Evolutionary conservation across 2,113 vertebrate species (phyloP).

Genomic region (Eurystomus gularis): DNA sequence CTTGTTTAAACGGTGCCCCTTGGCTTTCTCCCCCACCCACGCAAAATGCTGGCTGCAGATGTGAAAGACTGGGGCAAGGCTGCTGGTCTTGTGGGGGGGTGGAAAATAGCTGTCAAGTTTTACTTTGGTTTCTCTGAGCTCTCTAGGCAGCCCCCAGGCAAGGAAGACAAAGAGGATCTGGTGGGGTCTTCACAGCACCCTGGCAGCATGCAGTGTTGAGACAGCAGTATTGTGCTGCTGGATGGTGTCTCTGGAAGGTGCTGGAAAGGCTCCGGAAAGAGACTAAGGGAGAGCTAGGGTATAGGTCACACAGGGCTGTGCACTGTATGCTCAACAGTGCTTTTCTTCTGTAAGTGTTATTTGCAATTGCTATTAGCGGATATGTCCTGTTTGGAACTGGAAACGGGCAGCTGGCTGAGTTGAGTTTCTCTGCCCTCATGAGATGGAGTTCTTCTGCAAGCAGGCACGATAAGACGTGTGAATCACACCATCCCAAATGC

Average conservation of each 20-base stretch:
- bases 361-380: neutral
- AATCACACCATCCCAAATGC: constrained; percentile 15
- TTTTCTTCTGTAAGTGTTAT: neutral
- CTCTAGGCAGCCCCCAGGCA: neutral
- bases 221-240: neutral
- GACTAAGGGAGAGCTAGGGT: rapidly evolving
- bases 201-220: neutral
- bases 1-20: rapidly evolving
- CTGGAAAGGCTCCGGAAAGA: neutral
- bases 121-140: neutral
- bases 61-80: neutral
- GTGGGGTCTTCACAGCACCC: neutral
- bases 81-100: neutral
- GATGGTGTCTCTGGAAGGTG: neutral
- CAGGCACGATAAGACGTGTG: neutral
- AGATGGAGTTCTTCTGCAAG: neutral
- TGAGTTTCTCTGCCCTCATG: neutral
- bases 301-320: neutral
- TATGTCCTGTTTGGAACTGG: neutral
- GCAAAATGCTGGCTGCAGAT: neutral
- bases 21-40: neutral
- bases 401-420: neutral
- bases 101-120: neutral
- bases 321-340: rapidly evolving
- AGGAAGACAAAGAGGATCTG: neutral